Evolutionary conservation across 2,797 vertebrate genomes (phyloP).

Genomic region (Cryptoprocta ferox): DNA sequence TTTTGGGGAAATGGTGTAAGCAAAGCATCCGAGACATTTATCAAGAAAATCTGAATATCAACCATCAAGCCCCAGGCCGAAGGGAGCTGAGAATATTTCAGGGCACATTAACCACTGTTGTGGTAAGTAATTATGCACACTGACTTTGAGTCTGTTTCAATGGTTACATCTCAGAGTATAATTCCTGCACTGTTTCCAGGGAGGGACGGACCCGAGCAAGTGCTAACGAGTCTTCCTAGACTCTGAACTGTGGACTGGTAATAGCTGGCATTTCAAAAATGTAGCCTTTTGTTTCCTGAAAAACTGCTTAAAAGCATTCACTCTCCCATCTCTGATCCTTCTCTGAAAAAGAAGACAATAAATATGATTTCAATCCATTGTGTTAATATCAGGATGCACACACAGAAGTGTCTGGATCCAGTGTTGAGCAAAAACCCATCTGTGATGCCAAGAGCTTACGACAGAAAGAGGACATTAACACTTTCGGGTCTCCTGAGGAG

Average conservation of each 20-base stretch:
- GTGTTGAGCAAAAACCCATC: neutral
- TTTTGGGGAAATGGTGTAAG: constrained; percentile 59
- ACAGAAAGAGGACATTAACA: neutral
- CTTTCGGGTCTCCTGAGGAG: constrained; percentile 7
- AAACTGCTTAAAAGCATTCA: constrained; percentile 77
- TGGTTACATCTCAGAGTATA: constrained; percentile 64
- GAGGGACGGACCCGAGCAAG: constrained; percentile 29
- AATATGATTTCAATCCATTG: constrained; percentile 78
- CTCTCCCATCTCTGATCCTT: constrained; percentile 58
- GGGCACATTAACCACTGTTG: constrained; percentile 81
- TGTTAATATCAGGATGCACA: constrained; percentile 69
- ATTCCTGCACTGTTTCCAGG: constrained; percentile 64
- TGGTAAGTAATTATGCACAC: constrained; percentile 78
- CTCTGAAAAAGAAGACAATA: constrained; percentile 74
- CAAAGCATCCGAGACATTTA: constrained; percentile 60
- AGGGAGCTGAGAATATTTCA: constrained; percentile 71
- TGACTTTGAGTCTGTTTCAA: constrained; percentile 78
- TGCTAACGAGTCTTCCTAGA: constrained; percentile 51
- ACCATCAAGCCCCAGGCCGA: constrained; percentile 59
- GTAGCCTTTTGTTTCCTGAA: constrained; percentile 75
- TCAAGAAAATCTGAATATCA: constrained; percentile 75
- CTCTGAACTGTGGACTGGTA: constrained; percentile 57
- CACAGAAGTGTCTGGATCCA: constrained; percentile 37
- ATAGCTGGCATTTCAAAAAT: constrained; percentile 77
- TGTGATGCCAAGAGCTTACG: constrained; percentile 24